These are phyloP conservation scores for Chloroceryle aenea DNA, from an alignment of 2,113 vertebrate genomes.

Conservation along the genomic window DNA sequence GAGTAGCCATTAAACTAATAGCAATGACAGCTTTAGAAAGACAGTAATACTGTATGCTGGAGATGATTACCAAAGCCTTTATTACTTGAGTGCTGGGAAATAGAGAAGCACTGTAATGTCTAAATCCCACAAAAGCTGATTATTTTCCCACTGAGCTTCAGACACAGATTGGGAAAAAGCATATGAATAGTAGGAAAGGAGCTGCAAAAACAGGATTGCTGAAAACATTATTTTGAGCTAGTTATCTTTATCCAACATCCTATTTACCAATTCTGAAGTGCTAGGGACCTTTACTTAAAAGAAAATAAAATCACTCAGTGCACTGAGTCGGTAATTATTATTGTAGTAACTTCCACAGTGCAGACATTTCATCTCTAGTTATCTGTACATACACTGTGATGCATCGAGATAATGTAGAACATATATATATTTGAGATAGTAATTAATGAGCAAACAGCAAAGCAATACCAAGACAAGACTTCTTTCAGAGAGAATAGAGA, in stretches of 20 bases:
- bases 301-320: background rate
- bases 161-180: background rate
- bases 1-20: conserved; percentile 51
- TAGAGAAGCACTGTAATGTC: conserved; percentile 13
- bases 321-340: background rate
- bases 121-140: conserved; percentile 56
- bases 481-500: background rate
- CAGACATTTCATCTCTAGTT: background rate
- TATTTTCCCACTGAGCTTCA: conserved; percentile 42
- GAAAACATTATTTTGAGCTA: background rate
- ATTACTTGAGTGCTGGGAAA: conserved; percentile 52
- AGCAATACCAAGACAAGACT: background rate
- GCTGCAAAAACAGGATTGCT: background rate
- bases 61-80: conserved; percentile 42
- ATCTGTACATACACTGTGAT: background rate
- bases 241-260: background rate
- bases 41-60: background rate
- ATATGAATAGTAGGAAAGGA: background rate
- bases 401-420: background rate
- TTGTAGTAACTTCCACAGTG: background rate
- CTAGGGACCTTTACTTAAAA: background rate
- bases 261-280: background rate
- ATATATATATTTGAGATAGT: background rate
- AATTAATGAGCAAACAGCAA: background rate
- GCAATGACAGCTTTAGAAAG: conserved; percentile 1